Conservation (phyloP, 2,113 vertebrate species). For the Notarius quadriscutis region DNA sequence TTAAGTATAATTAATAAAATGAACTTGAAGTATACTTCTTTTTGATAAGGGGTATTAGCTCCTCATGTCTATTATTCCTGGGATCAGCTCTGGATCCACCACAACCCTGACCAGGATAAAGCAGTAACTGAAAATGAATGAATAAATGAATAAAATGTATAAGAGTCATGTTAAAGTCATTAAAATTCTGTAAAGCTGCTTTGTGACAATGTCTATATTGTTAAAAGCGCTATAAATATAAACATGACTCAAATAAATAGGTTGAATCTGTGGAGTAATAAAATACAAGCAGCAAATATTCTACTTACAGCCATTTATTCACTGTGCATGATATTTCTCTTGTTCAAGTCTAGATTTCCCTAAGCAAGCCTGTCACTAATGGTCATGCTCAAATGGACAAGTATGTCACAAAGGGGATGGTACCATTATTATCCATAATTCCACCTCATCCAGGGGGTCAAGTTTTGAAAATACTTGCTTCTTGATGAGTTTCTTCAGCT, state of each 20-base stretch:
- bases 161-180: too few species aligned
- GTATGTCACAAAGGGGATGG: too few species aligned
- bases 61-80: neutral
- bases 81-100: neutral
- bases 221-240: too few species aligned
- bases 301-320: neutral
- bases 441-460: neutral
- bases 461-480: too few species aligned
- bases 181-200: too few species aligned
- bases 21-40: too few species aligned
- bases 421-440: neutral
- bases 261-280: neutral
- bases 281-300: neutral
- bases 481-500: neutral
- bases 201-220: too few species aligned
- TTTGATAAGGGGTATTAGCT: too few species aligned
- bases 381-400: neutral
- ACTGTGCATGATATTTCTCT: neutral
- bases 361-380: neutral
- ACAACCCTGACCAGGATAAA: neutral
- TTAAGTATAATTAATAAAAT: too few species aligned
- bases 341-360: neutral
- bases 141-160: neutral
- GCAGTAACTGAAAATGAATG: neutral
- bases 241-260: neutral